A percentile compares a stretch with the other conserved stretches of the same genome.
These are phyloP conservation scores for Alfaro cultratus DNA, from an alignment of 2,797 vertebrate species.

Conservation along the genomic window DNA sequence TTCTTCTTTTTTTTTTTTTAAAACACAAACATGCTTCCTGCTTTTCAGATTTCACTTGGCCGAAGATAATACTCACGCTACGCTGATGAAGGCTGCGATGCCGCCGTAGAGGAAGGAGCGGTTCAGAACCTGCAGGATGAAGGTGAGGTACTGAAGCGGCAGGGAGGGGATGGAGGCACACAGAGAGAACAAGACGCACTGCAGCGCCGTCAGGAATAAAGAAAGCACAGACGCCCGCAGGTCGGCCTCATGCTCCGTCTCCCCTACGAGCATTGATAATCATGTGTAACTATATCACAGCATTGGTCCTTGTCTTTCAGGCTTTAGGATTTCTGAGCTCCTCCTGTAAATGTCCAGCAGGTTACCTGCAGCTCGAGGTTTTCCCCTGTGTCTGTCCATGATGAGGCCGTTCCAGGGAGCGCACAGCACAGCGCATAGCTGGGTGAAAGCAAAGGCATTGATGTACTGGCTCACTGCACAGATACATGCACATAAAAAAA, in stretches of 20 bases:
- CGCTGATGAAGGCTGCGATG: slow-evolving; percentile 89
- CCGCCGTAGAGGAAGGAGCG: slow-evolving; percentile 94
- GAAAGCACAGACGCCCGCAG: slow-evolving; percentile 84
- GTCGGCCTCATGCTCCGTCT: slow-evolving; percentile 77
- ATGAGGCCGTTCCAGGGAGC: slow-evolving; percentile 95
- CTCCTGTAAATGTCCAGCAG: neutral
- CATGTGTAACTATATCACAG: neutral
- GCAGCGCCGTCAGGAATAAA: slow-evolving; percentile 82
- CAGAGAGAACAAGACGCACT: slow-evolving; percentile 88
- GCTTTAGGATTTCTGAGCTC: neutral
- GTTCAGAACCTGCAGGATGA: slow-evolving; percentile 91
- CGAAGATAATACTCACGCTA: slow-evolving; percentile 84
- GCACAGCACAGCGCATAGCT: slow-evolving; percentile 90
- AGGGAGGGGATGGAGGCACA: slow-evolving; percentile 83
- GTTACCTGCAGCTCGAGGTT: slow-evolving; percentile 71
- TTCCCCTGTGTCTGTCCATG: slow-evolving; percentile 87
- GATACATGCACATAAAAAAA: slow-evolving; percentile 9
- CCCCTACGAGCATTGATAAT: slow-evolving; percentile 53
- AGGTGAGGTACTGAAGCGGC: slow-evolving; percentile 88
- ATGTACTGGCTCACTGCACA: slow-evolving; percentile 88
- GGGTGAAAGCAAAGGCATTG: slow-evolving; percentile 91
- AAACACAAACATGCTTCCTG: neutral
- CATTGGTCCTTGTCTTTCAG: neutral
- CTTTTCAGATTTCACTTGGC: neutral
- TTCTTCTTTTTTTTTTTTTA: neutral